phyloP scores from a whole-genome alignment of 2,888 invertebrate species.

The Sturmia bella region DNA sequence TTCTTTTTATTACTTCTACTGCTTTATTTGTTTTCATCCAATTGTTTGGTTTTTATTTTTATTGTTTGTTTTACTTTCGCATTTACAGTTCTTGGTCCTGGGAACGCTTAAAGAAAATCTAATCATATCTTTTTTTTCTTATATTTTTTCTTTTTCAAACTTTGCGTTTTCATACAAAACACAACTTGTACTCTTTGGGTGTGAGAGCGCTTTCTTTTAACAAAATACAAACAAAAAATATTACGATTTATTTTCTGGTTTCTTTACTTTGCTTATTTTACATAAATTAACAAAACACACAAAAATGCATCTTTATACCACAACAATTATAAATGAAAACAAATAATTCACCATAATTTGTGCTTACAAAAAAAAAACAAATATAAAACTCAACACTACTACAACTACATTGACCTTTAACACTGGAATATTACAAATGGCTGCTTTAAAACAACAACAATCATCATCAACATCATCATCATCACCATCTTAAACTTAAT shows the following conservation, averaged over 20 bases:
- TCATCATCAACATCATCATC: background rate
- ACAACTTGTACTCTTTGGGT: conserved; percentile 28
- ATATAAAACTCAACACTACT: conserved; percentile 24
- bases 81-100: conserved; percentile 79
- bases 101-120: conserved; percentile 82
- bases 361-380: conserved; percentile 13
- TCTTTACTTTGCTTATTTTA: conserved; percentile 45
- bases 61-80: conserved; percentile 12
- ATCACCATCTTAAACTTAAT: conserved; percentile 50
- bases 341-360: conserved; percentile 24
- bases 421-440: conserved; percentile 47
- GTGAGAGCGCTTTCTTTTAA: conserved; percentile 3
- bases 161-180: conserved; percentile 20
- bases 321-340: conserved; percentile 18
- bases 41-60: background rate
- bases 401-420: conserved; percentile 24
- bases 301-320: conserved; percentile 4
- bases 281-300: conserved; percentile 40
- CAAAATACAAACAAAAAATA: conserved; percentile 15
- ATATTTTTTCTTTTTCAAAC: conserved; percentile 41
- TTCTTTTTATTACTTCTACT: conserved; percentile 5
- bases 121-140: conserved; percentile 76
- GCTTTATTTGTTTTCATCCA: background rate
- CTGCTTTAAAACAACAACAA: conserved; percentile 49
- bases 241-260: conserved; percentile 26